Base-by-base conservation (phyloP, 2,888 invertebrate species). In the Argyra leucocephala region DNA sequence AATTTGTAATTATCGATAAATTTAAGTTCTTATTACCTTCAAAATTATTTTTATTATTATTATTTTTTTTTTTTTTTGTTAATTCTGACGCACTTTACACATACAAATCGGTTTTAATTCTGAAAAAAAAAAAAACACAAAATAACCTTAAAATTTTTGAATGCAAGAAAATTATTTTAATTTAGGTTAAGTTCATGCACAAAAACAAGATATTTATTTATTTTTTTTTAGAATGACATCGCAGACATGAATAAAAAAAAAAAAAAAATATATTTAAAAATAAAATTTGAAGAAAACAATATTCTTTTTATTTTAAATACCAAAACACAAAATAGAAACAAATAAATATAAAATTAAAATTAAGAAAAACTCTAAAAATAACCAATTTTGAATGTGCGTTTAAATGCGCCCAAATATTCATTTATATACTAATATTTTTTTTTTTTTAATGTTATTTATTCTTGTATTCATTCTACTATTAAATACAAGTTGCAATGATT, bases 151-250 rank as follows among this genome's bases (percentile, higher is more conserved):
- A 48, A 12, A 48, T 15, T 48, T 48, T 18, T 48, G 15, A 15
- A 4, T 48, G 48, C 48, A 48, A 15, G 18, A 48, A 18, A 37
- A 48, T 12, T 31, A 7, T 31, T n/a, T 18, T 48, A 48, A 48
- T 48, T 48, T 48, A 18, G 48, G 48, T 48, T 48, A 48, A 48
- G 48, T 48, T 48, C 48, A 48, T 48, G 48, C 48, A 48, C 48
- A 5, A 31, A 31, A 31, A 48, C 48, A 48, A 18, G 18, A 18
- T 1, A 48, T 18, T 3, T 37, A 15, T 37, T 10, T 37, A 48
- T 18, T 12, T 31, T 31, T 31, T 31, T n/a, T 31, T 31, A 31
- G 5, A 31, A 31, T 31, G 31, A 48, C 48, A 48, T 15, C 48
- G 48, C 18, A 48, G 48, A 48, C 48, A n/a, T 18, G 5, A 2